Evolutionary conservation across 2,888 invertebrate species (phyloP).

Genomic region (Drosophila cyrtoloma): DNA sequence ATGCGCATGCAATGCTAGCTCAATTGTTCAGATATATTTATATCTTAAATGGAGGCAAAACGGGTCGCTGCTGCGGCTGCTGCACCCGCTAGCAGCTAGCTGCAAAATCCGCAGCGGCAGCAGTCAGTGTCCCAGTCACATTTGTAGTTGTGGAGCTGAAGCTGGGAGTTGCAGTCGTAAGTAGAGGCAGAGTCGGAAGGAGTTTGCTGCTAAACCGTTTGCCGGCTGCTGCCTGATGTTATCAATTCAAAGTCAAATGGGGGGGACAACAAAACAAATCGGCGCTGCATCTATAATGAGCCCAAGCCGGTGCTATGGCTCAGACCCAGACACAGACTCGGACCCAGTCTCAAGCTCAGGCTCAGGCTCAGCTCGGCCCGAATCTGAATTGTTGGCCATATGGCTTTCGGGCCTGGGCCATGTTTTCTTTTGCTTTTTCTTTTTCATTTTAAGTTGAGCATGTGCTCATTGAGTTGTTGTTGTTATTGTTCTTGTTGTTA

Average conservation of each 20-base stretch:
- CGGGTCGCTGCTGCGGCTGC: constrained; percentile 45
- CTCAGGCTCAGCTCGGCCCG: constrained; percentile 3
- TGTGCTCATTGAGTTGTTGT: constrained; percentile 75
- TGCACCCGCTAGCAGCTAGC: constrained; percentile 50
- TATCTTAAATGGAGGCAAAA: constrained; percentile 73
- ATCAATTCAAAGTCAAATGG: constrained; percentile 84
- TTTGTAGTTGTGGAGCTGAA: constrained; percentile 26
- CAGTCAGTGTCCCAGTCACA: constrained; percentile 23
- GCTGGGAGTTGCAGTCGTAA: constrained; percentile 10
- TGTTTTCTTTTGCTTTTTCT: constrained; percentile 16
- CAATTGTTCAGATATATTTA: constrained; percentile 80
- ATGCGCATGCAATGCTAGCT: constrained; percentile 77
- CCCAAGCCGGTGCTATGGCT: constrained; percentile 36
- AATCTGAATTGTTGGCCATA: constrained; percentile 53
- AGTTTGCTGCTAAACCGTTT: constrained; percentile 29
- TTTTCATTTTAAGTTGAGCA: constrained; percentile 52
- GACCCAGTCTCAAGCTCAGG: constrained; percentile 7
- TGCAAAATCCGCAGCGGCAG: constrained; percentile 3
- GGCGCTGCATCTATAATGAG: constrained; percentile 84
- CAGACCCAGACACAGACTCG: constrained; percentile 11
- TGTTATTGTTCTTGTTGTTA: constrained; percentile 23
- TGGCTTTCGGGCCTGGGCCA: constrained; percentile 54
- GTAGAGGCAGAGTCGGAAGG: constrained; percentile 12
- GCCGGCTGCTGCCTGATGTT: constrained; percentile 72
- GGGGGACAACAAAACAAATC: constrained; percentile 83